Base-by-base conservation (phyloP, 2,797 vertebrate genomes). In the Threskiornis aethiopicus region DNA sequence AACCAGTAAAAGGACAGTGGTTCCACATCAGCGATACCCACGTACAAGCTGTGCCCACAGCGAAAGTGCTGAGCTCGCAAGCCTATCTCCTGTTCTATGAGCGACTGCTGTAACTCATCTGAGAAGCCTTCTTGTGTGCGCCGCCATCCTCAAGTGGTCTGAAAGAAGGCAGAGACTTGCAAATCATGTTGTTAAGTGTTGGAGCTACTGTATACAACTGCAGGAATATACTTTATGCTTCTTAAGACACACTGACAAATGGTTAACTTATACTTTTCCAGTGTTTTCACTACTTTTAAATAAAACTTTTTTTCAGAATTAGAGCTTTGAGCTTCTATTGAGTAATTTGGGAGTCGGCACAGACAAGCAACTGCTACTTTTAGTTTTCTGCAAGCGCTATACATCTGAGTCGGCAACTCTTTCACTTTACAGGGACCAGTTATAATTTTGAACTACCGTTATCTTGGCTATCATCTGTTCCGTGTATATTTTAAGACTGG, bases 31-130 rank as follows among this genome's bases (percentile, higher is more conserved):
- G 99, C 0, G 99, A 99, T 91, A 99, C 98, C 35, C 99, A 98
- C 0, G 98, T 99, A 62, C 99, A 99, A 94, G 98, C 99, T 7
- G 99, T 99, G 85, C 97, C 99, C 35, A 97, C 98, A 71, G 95
- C 97, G 17, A 99, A 98, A 98, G 99, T 99, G 84, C 98, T 99
- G 86, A 98, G 97, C 93, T 99, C 99, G 11, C 99, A 99, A 98
- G 99, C 99, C 57, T 99, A 99, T 98, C 99, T 99, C 96, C 98
- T 99, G 28, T 99, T 99, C 97, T 99, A 99, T 21, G 99, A 99
- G 97, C 98, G 98, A 97, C 97, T 99, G 93, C 91, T 98, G 6
- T 98, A 96, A 97, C 39, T 44, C 46, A 5, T 35, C 54, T 37
- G 42, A 70, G 69, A 37, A 76, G 49, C 85, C 54, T 11, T 18